Base-by-base conservation (phyloP, 2,113 vertebrate genomes). In the Salvator merianae region DNA sequence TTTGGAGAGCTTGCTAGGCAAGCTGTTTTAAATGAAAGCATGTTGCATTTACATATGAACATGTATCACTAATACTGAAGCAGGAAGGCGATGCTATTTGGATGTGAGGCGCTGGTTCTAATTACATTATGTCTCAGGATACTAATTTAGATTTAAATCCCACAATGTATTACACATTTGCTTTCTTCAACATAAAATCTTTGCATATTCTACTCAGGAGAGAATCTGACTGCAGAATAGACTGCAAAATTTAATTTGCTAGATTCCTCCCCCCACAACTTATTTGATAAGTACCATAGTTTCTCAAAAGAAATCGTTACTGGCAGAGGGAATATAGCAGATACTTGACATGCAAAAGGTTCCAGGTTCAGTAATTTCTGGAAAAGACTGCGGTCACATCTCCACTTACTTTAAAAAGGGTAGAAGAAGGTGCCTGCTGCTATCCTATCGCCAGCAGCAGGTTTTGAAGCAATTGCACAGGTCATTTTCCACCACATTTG, bases 11-110 rank as follows among this genome's bases (percentile, higher is more conserved):
- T 3, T 75, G 55, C 73, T 85, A 50, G 66, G 81, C 3, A 78
- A 78, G 0, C 16, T 81, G 22, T 66, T 32, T 2, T 1, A 77
- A 79, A 47, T 10, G 18, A 82, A 75, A 71, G 63, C 8, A 30
- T 40, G 0, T 0, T 2, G 30, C 1, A 65, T 85, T 68, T 73
- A 12, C 82, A 63, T 18, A n/a, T 68, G 36, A 84, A 83, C 82
- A 81, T 70, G 81, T 84, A 84, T 4, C 32, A 6, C 34, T 40
- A 0, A 0, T 0, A 0, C 0, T 7, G 24, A n/a, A 62, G 26
- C 30, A 22, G 62, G 55, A 26, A 36, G 3, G 85, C 77, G 34
- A 0, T 0, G 40, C 68, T 55, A 50, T 12, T 83, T 50, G n/a
- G 43, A 77, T 68, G 24, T 55, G 32, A 13, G 26, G 62, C 38